A percentile compares a stretch with the other conserved stretches of the same genome.
These are phyloP conservation scores for Thymelicus lineola DNA, from an alignment of 2,888 invertebrate genomes.

Conservation along the genomic window DNA sequence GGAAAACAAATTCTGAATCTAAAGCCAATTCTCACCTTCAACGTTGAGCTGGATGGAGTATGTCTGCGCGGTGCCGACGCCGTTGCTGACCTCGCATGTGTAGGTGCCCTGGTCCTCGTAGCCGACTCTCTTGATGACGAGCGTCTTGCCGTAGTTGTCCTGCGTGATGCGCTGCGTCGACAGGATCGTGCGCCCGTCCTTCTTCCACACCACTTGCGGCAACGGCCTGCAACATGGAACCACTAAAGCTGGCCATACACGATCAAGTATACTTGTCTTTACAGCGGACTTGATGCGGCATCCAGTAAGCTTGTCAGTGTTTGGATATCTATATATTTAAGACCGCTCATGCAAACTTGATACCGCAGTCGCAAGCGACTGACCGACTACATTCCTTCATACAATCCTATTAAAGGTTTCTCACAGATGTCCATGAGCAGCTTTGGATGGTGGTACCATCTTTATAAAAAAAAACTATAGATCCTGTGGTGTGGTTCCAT, in stretches of 20 bases:
- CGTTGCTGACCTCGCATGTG: constrained; percentile 97
- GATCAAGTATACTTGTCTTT: too few relatives aligned
- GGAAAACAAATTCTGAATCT: not conserved
- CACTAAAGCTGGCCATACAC: not conserved
- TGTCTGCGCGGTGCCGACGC: constrained; percentile 93
- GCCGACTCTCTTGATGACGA: constrained; percentile 93
- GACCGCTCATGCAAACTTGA: too few relatives aligned
- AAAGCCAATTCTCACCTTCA: constrained; percentile 76
- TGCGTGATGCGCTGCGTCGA: constrained; percentile 91
- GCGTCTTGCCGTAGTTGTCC: constrained; percentile 97
- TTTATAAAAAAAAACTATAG: too few relatives aligned
- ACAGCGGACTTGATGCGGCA: too few relatives aligned
- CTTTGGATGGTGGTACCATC: too few relatives aligned
- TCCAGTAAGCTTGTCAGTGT: too few relatives aligned
- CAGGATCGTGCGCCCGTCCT: constrained; percentile 89
- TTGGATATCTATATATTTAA: too few relatives aligned
- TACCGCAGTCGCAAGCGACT: too few relatives aligned
- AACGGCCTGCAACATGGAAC: constrained; percentile 87
- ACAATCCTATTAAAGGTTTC: too few relatives aligned
- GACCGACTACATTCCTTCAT: too few relatives aligned
- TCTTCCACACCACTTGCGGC: constrained; percentile 97
- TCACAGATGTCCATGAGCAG: too few relatives aligned
- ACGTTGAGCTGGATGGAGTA: constrained; percentile 93
- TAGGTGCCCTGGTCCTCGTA: constrained; percentile 96
- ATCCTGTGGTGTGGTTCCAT: too few relatives aligned